A percentile compares a stretch with the other conserved stretches of the same genome.
These are phyloP conservation scores for Belonocnema kinseyi DNA, from an alignment of 1,140 invertebrate species.

Conservation along the genomic window DNA sequence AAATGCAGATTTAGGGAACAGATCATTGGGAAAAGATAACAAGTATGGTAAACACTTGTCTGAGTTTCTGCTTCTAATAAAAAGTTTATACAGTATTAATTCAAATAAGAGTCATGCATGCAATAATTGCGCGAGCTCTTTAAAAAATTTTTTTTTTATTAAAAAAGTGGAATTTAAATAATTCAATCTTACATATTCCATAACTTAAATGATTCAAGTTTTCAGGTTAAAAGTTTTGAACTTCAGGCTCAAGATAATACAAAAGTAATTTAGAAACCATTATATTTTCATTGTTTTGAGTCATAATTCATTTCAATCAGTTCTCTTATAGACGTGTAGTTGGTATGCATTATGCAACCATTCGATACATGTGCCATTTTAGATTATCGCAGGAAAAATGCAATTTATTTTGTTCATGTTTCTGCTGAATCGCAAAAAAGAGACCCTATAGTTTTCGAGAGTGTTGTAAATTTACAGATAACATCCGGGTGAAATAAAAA, in stretches of 20 bases:
- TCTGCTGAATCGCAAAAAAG: neutral
- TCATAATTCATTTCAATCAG: neutral
- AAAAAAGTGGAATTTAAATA: constrained; percentile 33
- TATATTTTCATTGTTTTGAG: too few relatives aligned
- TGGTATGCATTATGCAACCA: neutral
- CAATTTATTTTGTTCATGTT: neutral
- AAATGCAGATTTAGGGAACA: constrained; percentile 41
- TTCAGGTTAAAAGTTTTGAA: too few relatives aligned
- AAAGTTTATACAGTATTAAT: constrained; percentile 45
- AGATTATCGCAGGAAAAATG: neutral
- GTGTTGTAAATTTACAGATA: constrained; percentile 10
- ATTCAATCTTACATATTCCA: constrained; percentile 24
- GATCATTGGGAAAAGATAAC: constrained; percentile 30
- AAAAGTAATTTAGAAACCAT: too few relatives aligned
- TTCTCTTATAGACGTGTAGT: neutral
- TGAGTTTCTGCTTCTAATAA: constrained; percentile 35
- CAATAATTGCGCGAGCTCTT: constrained; percentile 3
- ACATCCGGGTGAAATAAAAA: neutral
- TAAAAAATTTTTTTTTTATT: constrained; percentile 24
- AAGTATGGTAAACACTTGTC: constrained; percentile 13
- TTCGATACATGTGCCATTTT: neutral
- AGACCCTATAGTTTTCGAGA: neutral
- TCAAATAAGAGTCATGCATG: constrained; percentile 34
- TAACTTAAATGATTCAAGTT: too few relatives aligned
- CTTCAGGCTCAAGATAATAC: too few relatives aligned